These are phyloP conservation scores for Sebastes steindachneri DNA, from an alignment of 2,797 vertebrate species.

Conservation along the genomic window DNA sequence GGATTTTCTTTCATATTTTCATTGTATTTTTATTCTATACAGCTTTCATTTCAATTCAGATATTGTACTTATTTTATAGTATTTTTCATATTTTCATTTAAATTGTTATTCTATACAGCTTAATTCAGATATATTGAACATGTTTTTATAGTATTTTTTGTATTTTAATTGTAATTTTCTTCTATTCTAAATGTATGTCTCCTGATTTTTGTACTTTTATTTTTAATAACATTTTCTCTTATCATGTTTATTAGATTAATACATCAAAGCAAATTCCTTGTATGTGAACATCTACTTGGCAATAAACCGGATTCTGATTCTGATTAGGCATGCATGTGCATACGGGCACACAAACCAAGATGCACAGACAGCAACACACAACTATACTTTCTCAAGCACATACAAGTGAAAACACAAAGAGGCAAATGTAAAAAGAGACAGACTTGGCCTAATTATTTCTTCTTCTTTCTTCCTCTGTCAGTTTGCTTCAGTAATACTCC, in stretches of 20 bases:
- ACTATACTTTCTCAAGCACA: not conserved
- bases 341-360: not conserved
- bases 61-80: not conserved
- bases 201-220: not conserved
- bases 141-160: not conserved
- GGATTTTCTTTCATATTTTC: not conserved
- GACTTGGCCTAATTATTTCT: conserved; percentile 58
- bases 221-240: not conserved
- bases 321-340: not conserved
- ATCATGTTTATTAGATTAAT: not conserved
- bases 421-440: not conserved
- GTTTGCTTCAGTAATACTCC: conserved; percentile 28
- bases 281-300: not conserved
- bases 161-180: not conserved
- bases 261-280: not conserved
- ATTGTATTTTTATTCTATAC: not conserved
- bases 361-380: not conserved
- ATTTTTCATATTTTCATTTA: too few species aligned
- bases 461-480: conserved; percentile 46
- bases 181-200: not conserved
- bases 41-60: not conserved
- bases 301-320: not conserved
- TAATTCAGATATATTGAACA: not conserved
- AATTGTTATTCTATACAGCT: not conserved
- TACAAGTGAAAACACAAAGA: not conserved